Evolutionary conservation across 2,888 invertebrate genomes (phyloP).

Genomic region (Labia minor): DNA sequence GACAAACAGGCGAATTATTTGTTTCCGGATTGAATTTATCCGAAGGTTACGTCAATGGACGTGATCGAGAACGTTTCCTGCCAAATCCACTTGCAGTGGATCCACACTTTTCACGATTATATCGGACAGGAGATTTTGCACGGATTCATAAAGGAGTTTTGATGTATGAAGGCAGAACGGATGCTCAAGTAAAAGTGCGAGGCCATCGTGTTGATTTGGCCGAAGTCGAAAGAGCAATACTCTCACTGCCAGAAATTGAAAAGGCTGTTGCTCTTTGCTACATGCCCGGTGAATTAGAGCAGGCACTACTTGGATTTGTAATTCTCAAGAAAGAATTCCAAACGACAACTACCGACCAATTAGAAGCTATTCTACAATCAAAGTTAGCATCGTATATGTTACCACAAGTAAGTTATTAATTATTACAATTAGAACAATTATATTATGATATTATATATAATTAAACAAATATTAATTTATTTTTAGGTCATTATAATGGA

Average conservation of each 20-base stretch:
- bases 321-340: background rate
- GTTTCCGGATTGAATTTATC: slow-evolving; percentile 72
- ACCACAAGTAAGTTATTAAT: slow-evolving; percentile 48
- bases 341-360: slow-evolving; percentile 40
- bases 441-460: slow-evolving; percentile 19
- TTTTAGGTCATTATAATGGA: slow-evolving; percentile 54
- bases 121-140: slow-evolving; percentile 78
- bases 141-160: slow-evolving; percentile 53
- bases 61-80: slow-evolving; percentile 61
- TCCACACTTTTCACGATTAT: slow-evolving; percentile 58
- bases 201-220: slow-evolving; percentile 77
- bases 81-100: slow-evolving; percentile 61
- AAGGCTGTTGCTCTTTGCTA: slow-evolving; percentile 72
- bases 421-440: slow-evolving; percentile 5
- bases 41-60: slow-evolving; percentile 64
- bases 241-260: slow-evolving; percentile 52
- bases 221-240: slow-evolving; percentile 68
- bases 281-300: slow-evolving; percentile 52
- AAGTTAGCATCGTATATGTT: slow-evolving; percentile 66
- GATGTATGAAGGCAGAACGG: slow-evolving; percentile 68
- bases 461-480: background rate
- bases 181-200: slow-evolving; percentile 70
- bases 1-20: slow-evolving; percentile 70
- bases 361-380: slow-evolving; percentile 53
- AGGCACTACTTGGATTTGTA: slow-evolving; percentile 60